Base-by-base conservation (phyloP, 2,113 vertebrate species). In the Gallinago undulata region DNA sequence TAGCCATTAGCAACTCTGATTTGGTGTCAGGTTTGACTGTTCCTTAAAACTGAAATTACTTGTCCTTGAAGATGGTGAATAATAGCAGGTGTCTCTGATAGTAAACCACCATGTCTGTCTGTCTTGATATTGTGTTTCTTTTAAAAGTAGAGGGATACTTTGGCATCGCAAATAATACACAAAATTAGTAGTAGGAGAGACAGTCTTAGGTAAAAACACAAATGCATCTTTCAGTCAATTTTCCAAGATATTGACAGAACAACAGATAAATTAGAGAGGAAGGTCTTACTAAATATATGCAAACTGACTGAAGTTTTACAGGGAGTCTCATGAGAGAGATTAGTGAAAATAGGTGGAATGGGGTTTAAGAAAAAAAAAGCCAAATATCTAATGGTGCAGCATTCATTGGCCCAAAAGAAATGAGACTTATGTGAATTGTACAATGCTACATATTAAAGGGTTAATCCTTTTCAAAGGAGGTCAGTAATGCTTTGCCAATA, bases 1-100 rank as follows among this genome's bases (percentile, higher is more conserved):
- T 94, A 96, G 69, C 84, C 86, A 81, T 91, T 87, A 91, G 77
- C 62, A 95, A 75, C 75, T 95, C 56, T 83, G 89, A 89, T 85
- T 73, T 75, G 69, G 48, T 85, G 80, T 94, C 89, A 87, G 51
- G 50, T 47, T 95, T 56, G 72, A 68, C 70, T 64, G 77, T 64
- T n/a, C 39, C 59, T 77, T 89, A 55, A 72, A 87, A 93, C 12
- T 60, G 80, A 77, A 89, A 50, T 77, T 68, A 11, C 74, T 91
- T 68, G 64, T 89, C 74, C 77, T 80, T 93, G 81, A 78, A 89
- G 77, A 45, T 63, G 75, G 64, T 90, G 70, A 72, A 75, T 83
- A 90, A 95, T 31, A 74, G 68, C 85, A 47, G 64, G 21, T 72
- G 24, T 57, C 47, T 87, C 57, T 37, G 67, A 13, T 31, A 78